Percentiles rank a stretch among this genome's conserved stretches.
phyloP scores from a whole-genome alignment of 2,797 vertebrate genomes.

The Siniperca scherzeri region DNA sequence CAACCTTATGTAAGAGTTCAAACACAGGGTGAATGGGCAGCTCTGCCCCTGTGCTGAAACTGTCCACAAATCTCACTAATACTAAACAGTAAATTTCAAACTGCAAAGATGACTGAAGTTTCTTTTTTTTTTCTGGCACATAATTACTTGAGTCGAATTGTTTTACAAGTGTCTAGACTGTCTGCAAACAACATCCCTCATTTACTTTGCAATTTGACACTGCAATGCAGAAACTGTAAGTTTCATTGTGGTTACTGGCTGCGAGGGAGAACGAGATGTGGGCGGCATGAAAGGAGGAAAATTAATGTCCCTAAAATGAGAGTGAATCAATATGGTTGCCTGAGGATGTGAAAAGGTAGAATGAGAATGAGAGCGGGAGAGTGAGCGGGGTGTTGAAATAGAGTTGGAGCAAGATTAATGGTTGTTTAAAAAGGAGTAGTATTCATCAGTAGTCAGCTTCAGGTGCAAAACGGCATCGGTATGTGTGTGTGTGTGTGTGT shows the following conservation, averaged over 20 bases:
- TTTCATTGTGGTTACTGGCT: conserved; percentile 33
- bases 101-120: background rate
- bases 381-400: conserved; percentile 43
- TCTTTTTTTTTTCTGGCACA: background rate
- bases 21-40: conserved; percentile 4
- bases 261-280: conserved; percentile 47
- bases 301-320: conserved; percentile 70
- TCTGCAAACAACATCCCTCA: conserved; percentile 11
- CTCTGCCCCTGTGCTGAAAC: conserved; percentile 12
- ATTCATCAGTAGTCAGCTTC: conserved; percentile 66
- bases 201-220: conserved; percentile 20
- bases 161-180: background rate
- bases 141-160: conserved; percentile 13
- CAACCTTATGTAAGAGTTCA: conserved; percentile 55
- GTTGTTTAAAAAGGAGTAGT: conserved; percentile 66
- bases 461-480: conserved; percentile 28
- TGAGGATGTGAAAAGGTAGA: conserved; percentile 68
- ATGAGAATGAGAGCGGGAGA: conserved; percentile 52
- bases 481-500: conserved; percentile 2
- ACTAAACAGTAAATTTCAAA: background rate
- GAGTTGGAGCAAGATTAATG: conserved; percentile 67
- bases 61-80: conserved; percentile 6
- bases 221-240: conserved; percentile 21
- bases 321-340: conserved; percentile 73
- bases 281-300: conserved; percentile 50